Evolutionary conservation across 2,888 invertebrate genomes (phyloP), one percentile per base, ranked within the genome.

Genomic region (Timema cristinae): DNA sequence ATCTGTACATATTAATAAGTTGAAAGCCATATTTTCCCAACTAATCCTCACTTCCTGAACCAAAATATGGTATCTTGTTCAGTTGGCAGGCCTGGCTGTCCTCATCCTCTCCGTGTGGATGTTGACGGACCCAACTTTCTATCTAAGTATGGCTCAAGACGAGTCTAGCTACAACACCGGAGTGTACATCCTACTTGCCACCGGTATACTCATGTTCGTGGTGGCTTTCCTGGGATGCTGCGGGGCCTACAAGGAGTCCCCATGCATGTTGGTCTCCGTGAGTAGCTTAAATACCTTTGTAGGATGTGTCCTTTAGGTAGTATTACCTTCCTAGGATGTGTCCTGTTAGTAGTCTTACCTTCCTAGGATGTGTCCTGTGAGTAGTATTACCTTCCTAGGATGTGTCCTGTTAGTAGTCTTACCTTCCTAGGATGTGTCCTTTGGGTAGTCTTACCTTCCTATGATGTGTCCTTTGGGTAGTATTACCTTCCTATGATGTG

Each of bases 211-310:
- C 69, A 88, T 94, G 81, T 86, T 92, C 73, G 81, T 93, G 61
- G 89, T 93, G 49, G 91, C 92, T 15, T 90, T 93, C 81, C 85
- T 94, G 66, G 95, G 94, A 71, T 94, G 94, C 79, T 92, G 91
- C 79, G 94, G 94, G 52, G 91, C 94, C 8, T 87, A 90, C 74
- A 88, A 88, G 77, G 91, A 92, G 82, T 92, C 91, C 32, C 90
- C 90, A 79, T 92, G 91, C 81, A 87, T 92, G 84, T 86, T 95
- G 63, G 86, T 90, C 74, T 85, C 88, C 80, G 92, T 93, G 83
- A 87, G 89, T 83, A 32, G 32, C 32, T 32, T 32, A 32, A 32
- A 32, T 32, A 32, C 4, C 32, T 32, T 32, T 16, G 4, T 68
- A 47, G 32, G 32, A 4, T 32, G 32, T 32, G 2, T 7, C 16